Conservation (phyloP, 1,140 invertebrate genomes). For the Drosophila trapezifrons region DNA sequence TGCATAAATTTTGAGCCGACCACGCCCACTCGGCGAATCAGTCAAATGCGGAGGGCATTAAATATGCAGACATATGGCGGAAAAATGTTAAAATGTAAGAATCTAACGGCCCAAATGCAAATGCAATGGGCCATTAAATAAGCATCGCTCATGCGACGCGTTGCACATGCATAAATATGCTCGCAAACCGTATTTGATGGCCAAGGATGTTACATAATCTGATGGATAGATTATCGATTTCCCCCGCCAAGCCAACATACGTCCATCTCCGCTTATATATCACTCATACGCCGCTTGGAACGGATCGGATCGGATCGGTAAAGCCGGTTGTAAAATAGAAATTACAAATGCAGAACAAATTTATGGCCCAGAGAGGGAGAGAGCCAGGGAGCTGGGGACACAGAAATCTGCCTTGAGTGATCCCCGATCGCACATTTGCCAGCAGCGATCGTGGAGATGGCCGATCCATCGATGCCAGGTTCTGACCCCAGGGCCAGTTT, state of each 20-base stretch:
- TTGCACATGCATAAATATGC: slow-evolving; percentile 47
- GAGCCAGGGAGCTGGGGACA: slow-evolving; percentile 28
- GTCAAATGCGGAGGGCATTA: slow-evolving; percentile 60
- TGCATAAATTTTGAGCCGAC: slow-evolving; percentile 67
- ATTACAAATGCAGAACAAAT: slow-evolving; percentile 56
- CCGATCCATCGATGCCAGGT: slow-evolving; percentile 7
- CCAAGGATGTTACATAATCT: slow-evolving; percentile 39
- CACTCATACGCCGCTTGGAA: slow-evolving; percentile 42
- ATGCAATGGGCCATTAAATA: slow-evolving; percentile 52
- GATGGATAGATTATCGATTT: slow-evolving; percentile 51
- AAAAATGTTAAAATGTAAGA: slow-evolving; percentile 43
- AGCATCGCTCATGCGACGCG: slow-evolving; percentile 53
- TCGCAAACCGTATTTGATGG: slow-evolving; percentile 42
- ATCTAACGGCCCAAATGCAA: slow-evolving; percentile 53
- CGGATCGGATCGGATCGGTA: background rate
- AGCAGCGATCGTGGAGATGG: slow-evolving; percentile 30
- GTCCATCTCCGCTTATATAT: slow-evolving; percentile 40
- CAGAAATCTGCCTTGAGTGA: slow-evolving; percentile 38
- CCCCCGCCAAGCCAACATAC: slow-evolving; percentile 2
- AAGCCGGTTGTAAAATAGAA: slow-evolving; percentile 51
- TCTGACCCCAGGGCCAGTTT: slow-evolving; percentile 39
- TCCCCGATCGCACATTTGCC: slow-evolving; percentile 52
- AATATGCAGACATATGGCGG: slow-evolving; percentile 62
- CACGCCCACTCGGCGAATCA: slow-evolving; percentile 72
- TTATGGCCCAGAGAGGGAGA: slow-evolving; percentile 24